Percentiles rank a stretch among this genome's conserved stretches.
Evolutionary conservation across 2,797 vertebrate genomes (phyloP).

Genomic region (Spea hammondii): DNA sequence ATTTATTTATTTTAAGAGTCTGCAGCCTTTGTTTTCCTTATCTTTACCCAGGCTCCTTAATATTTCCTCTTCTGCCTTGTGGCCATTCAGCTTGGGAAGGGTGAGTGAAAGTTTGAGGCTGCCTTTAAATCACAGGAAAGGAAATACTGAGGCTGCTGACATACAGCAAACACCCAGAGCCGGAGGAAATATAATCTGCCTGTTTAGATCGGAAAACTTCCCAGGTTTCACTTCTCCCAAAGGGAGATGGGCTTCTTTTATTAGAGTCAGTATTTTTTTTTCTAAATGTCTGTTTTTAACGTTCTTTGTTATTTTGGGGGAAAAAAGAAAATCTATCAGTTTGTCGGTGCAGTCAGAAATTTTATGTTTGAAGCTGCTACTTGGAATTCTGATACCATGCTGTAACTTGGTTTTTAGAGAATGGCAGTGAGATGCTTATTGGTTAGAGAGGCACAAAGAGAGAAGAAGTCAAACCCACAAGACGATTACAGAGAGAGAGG

Average conservation of each 20-base stretch:
- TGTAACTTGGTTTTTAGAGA: too few relatives aligned
- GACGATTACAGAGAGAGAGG: too few relatives aligned
- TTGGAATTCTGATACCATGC: too few relatives aligned
- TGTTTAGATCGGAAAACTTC: conserved; percentile 34
- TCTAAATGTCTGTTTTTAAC: background rate
- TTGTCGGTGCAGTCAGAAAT: too few relatives aligned
- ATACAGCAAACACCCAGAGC: conserved; percentile 12
- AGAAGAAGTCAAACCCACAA: too few relatives aligned
- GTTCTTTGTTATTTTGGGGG: too few relatives aligned
- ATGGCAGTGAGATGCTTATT: too few relatives aligned
- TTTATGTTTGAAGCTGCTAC: too few relatives aligned
- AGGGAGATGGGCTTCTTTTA: background rate
- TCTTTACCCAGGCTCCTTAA: conserved; percentile 29
- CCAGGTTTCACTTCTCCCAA: background rate
- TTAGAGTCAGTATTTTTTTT: background rate
- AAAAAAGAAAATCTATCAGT: too few relatives aligned
- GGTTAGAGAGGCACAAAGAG: too few relatives aligned
- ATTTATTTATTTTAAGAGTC: background rate
- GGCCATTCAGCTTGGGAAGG: conserved; percentile 19
- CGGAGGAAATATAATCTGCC: conserved; percentile 23
- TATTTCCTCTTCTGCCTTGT: conserved; percentile 34
- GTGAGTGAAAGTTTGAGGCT: conserved; percentile 47
- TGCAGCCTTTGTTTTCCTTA: background rate
- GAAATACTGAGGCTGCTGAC: conserved; percentile 39
- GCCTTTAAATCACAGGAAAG: conserved; percentile 40